Conservation (phyloP, 2,888 invertebrate species). For the Cheiracanthium punctorium region DNA sequence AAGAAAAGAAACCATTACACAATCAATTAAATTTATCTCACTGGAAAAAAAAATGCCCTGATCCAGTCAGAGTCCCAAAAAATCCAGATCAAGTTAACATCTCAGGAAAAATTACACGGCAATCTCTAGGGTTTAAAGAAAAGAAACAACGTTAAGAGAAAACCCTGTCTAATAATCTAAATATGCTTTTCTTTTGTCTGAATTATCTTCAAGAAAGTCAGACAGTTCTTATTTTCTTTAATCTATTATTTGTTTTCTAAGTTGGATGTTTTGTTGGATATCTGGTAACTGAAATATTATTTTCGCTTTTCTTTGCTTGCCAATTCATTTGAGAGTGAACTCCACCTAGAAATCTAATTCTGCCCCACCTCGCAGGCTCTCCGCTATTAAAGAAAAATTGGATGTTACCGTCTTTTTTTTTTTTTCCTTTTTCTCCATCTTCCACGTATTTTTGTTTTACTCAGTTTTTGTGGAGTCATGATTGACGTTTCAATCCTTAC, state of each 20-base stretch:
- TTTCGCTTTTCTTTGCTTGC: slow-evolving; percentile 34
- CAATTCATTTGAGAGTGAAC: slow-evolving; percentile 47
- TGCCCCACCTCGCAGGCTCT: slow-evolving; percentile 36
- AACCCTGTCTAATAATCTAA: neutral
- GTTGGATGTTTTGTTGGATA: neutral
- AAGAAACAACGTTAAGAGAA: neutral
- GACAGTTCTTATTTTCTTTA: neutral
- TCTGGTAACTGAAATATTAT: neutral
- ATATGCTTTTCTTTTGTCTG: neutral
- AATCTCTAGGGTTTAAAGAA: neutral
- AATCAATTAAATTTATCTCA: too few relatives aligned
- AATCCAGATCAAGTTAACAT: neutral
- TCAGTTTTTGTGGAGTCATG: slow-evolving; percentile 31
- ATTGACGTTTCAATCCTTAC: slow-evolving; percentile 65
- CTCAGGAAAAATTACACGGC: neutral
- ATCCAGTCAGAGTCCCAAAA: neutral
- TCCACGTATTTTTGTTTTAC: slow-evolving; percentile 1
- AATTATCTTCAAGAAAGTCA: neutral
- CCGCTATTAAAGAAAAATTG: slow-evolving; percentile 45
- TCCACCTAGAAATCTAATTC: slow-evolving; percentile 60
- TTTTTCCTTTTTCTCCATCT: slow-evolving; percentile 15
- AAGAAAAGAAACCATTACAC: too few relatives aligned
- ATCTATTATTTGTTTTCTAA: neutral
- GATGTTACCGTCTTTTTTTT: slow-evolving; percentile 38
- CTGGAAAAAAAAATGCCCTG: too few relatives aligned